Evolutionary conservation across 2,113 vertebrate genomes (phyloP), one percentile per base, ranked within the genome.

Genomic region (Hucho hucho): DNA sequence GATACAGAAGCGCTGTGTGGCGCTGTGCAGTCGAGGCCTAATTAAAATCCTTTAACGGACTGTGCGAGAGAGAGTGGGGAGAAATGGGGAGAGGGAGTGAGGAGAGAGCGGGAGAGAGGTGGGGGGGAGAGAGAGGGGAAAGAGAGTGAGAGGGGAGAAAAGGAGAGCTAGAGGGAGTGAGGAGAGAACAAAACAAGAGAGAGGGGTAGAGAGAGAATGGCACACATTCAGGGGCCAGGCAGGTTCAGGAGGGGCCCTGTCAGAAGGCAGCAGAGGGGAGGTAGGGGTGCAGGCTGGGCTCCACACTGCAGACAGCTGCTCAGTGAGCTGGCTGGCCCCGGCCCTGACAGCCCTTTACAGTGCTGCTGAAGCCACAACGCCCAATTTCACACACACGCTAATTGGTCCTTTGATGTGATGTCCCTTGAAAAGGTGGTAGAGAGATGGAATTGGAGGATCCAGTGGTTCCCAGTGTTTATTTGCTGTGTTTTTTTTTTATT

Each of bases 371-470:
- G 94, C 94, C 94, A 92, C 92, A 83, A 93, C 93, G 93, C 90
- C 94, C 95, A 93, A 94, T 95, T 95, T 94, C 94, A 94, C 88
- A 88, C 86, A 83, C 89, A 93, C 95, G 95, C 95, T 99, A 98
- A 99, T 98, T 97, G 97, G 96, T 92, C 93, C 95, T 98, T 96
- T 98, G 97, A 98, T 98, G 96, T 61, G 20, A 53, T 22, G 20
- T 95, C 92, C 92, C 91, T 77, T 85, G 92, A 84, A 93, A 97
- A 96, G 91, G 95, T 94, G 93, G 92, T 83, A 92, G 93, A 86
- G 87, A 87, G 84, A 66, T 83, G 79, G 89, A 87, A 86, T 89
- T 85, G 86, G 78, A 90, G 88, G 66, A 75, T 87, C 84, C 77
- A 75, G 84, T 89, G 79, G 89, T 91, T 89, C 83, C 86, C 80